Evolutionary conservation across 2,888 invertebrate genomes (phyloP), one percentile per base, ranked within the genome.

Genomic region (Strigamia maritima): DNA sequence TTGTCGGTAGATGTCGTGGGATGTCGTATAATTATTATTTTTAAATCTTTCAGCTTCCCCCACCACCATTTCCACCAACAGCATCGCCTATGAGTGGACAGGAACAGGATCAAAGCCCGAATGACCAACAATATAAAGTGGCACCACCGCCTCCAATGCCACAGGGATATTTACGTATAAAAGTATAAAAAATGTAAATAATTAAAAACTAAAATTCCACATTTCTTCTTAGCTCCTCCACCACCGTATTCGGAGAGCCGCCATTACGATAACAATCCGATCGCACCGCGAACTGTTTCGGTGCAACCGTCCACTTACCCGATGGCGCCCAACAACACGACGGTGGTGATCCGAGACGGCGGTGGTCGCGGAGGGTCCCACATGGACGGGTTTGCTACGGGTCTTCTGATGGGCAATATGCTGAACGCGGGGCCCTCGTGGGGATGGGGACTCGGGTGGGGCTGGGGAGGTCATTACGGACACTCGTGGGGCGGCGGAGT

Each of bases 311-410:
- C 77, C 24, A n/a, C 26, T 2, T 14, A 49, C n/a, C 77, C 77
- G 24, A 2, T 49, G 12, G 22, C 49, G 19, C 49, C 77, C 12
- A 22, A 2, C 54, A 22, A 40, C 24, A 77, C 77, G 12, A 77
- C 77, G 12, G 77, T 77, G 14, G 49, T 77, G n/a, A 44, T 77
- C 26, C 77, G 22, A 2, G 40, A 49, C 35, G 26, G 24, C 49
- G 40, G 24, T 22, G 40, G 44, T 12, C 22, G 22, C 49, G 54
- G 44, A 10, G 54, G 54, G 8, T 28, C 22, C n/a, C 22, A 77
- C 54, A 77, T 77, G 77, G 77, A 77, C 28, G 77, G 77, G 28
- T 77, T 77, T n/a, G 77, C 77, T 7, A 49, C 77, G 54, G 77
- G 77, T 6, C 22, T 77, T n/a, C 49, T 77, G 19, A 44, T 44